A percentile compares a stretch with the other conserved stretches of the same genome.
phyloP scores from a whole-genome alignment of 2,797 vertebrate genomes.

The Labroides dimidiatus region DNA sequence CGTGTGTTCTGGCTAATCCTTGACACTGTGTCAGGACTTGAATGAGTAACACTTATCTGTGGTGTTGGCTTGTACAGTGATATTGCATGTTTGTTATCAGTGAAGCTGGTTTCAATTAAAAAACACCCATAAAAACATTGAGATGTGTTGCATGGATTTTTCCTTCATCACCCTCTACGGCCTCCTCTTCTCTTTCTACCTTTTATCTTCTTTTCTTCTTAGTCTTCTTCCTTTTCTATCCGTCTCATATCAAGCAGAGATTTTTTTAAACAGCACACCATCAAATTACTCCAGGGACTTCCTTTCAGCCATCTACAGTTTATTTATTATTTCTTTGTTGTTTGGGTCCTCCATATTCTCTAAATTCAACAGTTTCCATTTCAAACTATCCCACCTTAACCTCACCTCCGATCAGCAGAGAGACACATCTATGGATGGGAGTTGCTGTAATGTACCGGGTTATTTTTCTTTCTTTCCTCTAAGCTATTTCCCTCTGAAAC shows the following conservation, averaged over 20 bases:
- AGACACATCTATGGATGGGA: slow-evolving; percentile 42
- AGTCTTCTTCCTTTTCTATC: slow-evolving; percentile 18
- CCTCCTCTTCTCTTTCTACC: slow-evolving; percentile 27
- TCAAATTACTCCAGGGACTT: slow-evolving; percentile 43
- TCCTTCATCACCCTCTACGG: slow-evolving; percentile 59
- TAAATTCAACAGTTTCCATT: slow-evolving; percentile 58
- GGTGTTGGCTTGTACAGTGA: slow-evolving; percentile 96
- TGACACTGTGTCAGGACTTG: slow-evolving; percentile 88
- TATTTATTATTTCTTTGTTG: slow-evolving; percentile 36
- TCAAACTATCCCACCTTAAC: slow-evolving; percentile 52
- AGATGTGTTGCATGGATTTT: slow-evolving; percentile 78
- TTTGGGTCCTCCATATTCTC: slow-evolving; percentile 62
- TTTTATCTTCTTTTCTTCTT: slow-evolving; percentile 10
- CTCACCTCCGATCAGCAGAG: slow-evolving; percentile 40
- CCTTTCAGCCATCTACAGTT: slow-evolving; percentile 55
- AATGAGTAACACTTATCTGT: slow-evolving; percentile 92
- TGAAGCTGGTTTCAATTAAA: slow-evolving; percentile 95
- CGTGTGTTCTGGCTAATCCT: slow-evolving; percentile 84
- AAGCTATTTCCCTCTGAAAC: slow-evolving; percentile 67
- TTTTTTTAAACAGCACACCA: slow-evolving; percentile 31
- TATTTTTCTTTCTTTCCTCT: slow-evolving; percentile 67
- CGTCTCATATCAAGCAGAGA: slow-evolving; percentile 53
- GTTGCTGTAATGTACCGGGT: slow-evolving; percentile 66
- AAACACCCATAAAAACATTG: slow-evolving; percentile 75
- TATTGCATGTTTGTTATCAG: slow-evolving; percentile 97